Conservation (phyloP, 2,888 invertebrate species). For the Synanthedon andrenaeformis region DNA sequence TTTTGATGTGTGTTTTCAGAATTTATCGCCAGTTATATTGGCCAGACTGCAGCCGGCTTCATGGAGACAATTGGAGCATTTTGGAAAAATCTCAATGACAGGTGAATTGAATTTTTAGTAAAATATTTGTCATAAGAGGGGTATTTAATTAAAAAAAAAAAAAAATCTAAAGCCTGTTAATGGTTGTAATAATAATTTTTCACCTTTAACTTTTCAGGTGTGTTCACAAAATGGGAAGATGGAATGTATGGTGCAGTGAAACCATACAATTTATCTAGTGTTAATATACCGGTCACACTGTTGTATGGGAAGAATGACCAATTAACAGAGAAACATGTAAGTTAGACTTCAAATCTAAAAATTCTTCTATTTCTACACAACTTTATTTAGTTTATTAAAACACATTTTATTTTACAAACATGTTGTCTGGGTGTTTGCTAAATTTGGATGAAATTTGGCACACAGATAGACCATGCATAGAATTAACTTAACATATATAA, state of each 20-base stretch:
- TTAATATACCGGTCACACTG: conserved; percentile 70
- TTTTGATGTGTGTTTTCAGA: conserved; percentile 2
- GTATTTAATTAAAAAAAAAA: no score
- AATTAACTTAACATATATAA: no score
- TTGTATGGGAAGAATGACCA: conserved; percentile 75
- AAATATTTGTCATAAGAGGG: no score
- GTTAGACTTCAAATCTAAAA: conserved; percentile 8
- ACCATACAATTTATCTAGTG: conserved; percentile 72
- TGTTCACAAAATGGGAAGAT: conserved; percentile 68
- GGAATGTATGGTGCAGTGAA: conserved; percentile 62
- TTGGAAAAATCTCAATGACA: conserved; percentile 37
- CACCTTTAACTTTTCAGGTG: conserved; percentile 35
- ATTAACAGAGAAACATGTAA: conserved; percentile 67
- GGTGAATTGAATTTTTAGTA: conserved; percentile 15
- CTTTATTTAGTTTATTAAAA: not conserved
- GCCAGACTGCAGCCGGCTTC: conserved; percentile 34
- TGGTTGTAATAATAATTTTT: no score
- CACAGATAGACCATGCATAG: no score
- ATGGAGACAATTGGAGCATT: conserved; percentile 38
- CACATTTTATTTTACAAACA: not conserved
- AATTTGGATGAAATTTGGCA: no score
- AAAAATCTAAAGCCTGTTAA: no score
- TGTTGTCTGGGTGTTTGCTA: no score
- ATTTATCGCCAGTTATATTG: conserved; percentile 6
- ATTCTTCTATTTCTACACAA: no score